Percentiles rank a stretch among this genome's conserved stretches.
Conservation (phyloP, 2,113 vertebrate species). For the Etheostoma cragini region DNA sequence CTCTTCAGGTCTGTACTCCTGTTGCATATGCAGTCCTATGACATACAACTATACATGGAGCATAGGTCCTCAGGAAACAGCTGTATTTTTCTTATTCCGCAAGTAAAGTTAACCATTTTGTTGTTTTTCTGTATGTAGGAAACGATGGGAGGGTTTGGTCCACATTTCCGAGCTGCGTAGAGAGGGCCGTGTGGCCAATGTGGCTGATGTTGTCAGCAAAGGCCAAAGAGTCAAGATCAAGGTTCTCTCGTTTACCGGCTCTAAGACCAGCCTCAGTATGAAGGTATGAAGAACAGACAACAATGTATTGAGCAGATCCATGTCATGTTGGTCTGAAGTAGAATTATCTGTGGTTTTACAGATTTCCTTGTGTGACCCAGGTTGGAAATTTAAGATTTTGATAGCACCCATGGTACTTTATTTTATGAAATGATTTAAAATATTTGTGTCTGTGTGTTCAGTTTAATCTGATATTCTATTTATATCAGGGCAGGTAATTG, state of each 20-base stretch:
- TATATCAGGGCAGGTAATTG: not conserved
- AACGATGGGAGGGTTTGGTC: constrained; percentile 98
- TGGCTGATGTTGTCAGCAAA: constrained; percentile 98
- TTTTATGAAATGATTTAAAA: not conserved
- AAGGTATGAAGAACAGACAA: constrained; percentile 85
- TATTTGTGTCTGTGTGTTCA: too few species aligned
- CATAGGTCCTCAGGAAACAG: not conserved
- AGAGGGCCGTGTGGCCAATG: constrained; percentile 96
- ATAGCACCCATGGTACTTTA: not conserved
- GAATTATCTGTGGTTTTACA: not conserved
- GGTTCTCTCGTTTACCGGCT: constrained; percentile 97
- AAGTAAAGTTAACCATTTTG: not conserved
- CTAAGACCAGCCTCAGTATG: constrained; percentile 99
- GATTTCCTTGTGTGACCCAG: not conserved
- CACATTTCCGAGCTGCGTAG: constrained; percentile 97
- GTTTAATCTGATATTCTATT: not conserved
- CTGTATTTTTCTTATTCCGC: not conserved
- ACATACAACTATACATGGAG: not conserved
- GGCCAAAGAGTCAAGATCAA: constrained; percentile 98
- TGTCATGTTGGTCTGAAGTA: not conserved
- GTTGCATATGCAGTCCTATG: not conserved
- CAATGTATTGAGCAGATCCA: not conserved
- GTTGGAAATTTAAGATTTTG: not conserved
- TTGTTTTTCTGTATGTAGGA: constrained; percentile 78
- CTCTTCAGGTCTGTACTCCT: not conserved